Evolutionary conservation across 2,113 vertebrate species (phyloP), one percentile per base, ranked within the genome.

Genomic region (Zosterops lateralis): DNA sequence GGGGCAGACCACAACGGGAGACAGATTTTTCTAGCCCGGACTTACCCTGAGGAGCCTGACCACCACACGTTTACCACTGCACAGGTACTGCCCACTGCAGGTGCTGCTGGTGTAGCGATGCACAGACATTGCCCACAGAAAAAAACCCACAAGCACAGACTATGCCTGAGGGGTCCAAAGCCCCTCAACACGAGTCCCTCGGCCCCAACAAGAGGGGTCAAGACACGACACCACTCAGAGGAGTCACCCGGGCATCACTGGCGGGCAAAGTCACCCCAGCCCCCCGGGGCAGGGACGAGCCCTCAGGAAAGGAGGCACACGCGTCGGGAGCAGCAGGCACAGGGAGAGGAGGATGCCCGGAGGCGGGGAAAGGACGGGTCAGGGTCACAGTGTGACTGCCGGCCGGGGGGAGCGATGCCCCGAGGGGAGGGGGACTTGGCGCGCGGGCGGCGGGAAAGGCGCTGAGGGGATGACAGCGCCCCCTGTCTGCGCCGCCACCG

Each of bases 111-210:
- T 26, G 6, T 1, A 2, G 45, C 0, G 0, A 24, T 19, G 54
- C 25, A 12, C 2, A 8, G 10, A 38, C 1, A 6, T 32, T 0
- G 17, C 0, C 1, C 4, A 9, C 5, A 16, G 2, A 25, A 21
- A 15, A 64, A 48, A n/a, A 77, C 4, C 36, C 25, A 2, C 3
- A 19, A 31, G 21, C 8, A 45, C 10, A 6, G 53, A 19, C 8
- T 42, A 17, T 24, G 24, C 3, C 38, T 7, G 26, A 45, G 40
- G 16, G 26, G 12, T 16, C 32, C 32, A 25, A 36, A 54, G 12
- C 32, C 19, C 12, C 31, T 40, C 36, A 21, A 29, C 47, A 28
- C 17, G 29, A 77, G 6, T 25, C 18, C 12, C 15, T 19, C 8
- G 18, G 47, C 22, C 31, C 9, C 34, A 12, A 4, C 5, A 1